A percentile compares a stretch with the other conserved stretches of the same genome.
These are phyloP conservation scores for Euzetes globulus DNA, from an alignment of 2,888 invertebrate genomes.

Conservation along the genomic window DNA sequence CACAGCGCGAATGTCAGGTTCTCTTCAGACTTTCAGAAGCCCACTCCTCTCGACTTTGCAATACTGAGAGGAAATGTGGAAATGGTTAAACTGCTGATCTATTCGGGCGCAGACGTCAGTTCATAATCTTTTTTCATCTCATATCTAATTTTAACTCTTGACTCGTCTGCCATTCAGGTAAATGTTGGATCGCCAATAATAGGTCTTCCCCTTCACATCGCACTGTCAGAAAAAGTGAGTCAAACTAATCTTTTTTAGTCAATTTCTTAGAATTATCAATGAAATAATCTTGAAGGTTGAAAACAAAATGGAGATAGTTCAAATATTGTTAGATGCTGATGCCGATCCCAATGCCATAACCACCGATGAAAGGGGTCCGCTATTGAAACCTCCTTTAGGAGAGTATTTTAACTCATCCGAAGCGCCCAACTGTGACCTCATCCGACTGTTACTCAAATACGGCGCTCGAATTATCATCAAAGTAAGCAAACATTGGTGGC, in stretches of 20 bases:
- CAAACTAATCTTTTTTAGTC: no score
- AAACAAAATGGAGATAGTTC: conserved; percentile 52
- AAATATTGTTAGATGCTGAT: conserved; percentile 48
- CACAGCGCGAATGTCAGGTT: conserved; percentile 65
- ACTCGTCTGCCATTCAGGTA: conserved; percentile 44
- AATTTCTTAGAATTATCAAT: no score
- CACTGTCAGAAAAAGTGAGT: conserved; percentile 51
- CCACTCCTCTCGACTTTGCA: conserved; percentile 74
- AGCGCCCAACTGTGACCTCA: conserved; percentile 60
- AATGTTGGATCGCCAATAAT: conserved; percentile 72
- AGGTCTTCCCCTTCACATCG: conserved; percentile 72
- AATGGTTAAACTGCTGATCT: conserved; percentile 54
- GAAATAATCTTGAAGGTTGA: conserved; percentile 50
- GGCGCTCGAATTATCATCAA: conserved; percentile 56
- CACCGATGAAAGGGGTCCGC: conserved; percentile 61
- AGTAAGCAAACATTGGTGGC: no score
- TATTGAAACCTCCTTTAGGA: conserved; percentile 67
- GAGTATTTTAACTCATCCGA: conserved; percentile 64
- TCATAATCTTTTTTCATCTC: neutral
- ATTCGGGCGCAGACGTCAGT: conserved; percentile 59
- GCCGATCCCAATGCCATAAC: conserved; percentile 58
- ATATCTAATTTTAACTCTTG: neutral
- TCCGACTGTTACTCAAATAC: conserved; percentile 62
- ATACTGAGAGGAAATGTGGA: conserved; percentile 68
- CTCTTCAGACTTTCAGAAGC: conserved; percentile 55